Conservation (phyloP, 2,797 vertebrate species). For the Taeniopygia guttata region DNA sequence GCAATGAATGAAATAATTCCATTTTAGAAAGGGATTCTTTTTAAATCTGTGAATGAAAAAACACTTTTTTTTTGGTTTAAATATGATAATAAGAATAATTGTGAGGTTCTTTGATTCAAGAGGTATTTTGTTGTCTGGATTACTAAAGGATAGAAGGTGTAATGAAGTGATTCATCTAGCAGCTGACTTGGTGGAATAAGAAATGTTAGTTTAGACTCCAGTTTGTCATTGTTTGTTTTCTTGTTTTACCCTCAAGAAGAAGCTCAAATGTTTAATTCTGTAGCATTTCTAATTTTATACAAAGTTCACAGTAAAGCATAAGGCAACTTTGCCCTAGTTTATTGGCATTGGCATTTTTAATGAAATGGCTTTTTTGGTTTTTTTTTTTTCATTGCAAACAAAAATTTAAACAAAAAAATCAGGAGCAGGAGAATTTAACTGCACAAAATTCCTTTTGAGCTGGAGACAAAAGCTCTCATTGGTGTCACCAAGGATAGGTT, state of each 20-base stretch:
- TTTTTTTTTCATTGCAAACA: neutral
- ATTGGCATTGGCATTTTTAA: neutral
- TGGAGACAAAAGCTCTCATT: neutral
- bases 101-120: no score
- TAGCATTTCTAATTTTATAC: neutral
- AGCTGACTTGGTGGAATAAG: no score
- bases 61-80: neutral
- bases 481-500: neutral
- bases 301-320: neutral
- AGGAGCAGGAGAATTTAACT: neutral
- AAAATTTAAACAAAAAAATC: neutral
- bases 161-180: no score
- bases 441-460: neutral
- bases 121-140: no score
- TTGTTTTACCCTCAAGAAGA: conserved; percentile 3
- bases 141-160: no score
- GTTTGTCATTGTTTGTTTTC: neutral
- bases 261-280: neutral
- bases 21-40: neutral
- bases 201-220: neutral
- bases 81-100: no score
- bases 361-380: no score
- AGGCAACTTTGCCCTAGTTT: neutral
- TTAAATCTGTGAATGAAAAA: neutral
- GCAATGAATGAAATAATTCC: neutral